phyloP scores from a whole-genome alignment of 2,888 invertebrate species.

The Drosophila rellima region DNA sequence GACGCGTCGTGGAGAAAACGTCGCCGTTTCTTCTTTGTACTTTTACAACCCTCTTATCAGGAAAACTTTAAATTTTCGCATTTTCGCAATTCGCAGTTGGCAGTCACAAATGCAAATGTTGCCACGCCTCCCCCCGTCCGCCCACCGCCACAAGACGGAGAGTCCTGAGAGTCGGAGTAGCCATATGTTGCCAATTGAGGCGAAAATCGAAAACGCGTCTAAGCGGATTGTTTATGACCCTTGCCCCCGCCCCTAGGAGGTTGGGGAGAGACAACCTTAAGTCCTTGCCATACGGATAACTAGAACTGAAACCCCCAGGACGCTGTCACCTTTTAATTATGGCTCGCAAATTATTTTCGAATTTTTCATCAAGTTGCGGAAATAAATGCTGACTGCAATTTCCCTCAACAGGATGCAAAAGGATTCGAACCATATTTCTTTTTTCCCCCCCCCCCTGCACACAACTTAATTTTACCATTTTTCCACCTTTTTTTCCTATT shows the following conservation, averaged over 20 bases:
- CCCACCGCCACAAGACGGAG: constrained; percentile 25
- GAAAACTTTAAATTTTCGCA: constrained; percentile 80
- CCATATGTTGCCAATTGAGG: constrained; percentile 81
- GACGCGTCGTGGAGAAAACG: constrained; percentile 55
- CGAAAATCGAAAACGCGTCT: constrained; percentile 80
- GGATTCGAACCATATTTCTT: constrained; percentile 75
- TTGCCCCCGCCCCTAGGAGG: neutral
- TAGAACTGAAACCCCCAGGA: neutral
- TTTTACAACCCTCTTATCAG: constrained; percentile 78
- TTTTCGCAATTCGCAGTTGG: constrained; percentile 68
- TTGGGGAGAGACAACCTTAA: constrained; percentile 20
- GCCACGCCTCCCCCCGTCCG: constrained; percentile 36
- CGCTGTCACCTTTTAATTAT: constrained; percentile 74
- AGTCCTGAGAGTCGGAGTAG: constrained; percentile 18
- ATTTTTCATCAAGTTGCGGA: constrained; percentile 78
- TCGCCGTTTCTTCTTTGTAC: constrained; percentile 72
- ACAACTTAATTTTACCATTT: constrained; percentile 25
- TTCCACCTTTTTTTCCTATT: constrained; percentile 28
- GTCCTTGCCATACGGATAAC: constrained; percentile 3
- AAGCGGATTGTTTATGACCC: constrained; percentile 75
- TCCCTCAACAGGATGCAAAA: constrained; percentile 75
- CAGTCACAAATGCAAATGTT: constrained; percentile 78
- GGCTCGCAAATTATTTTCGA: constrained; percentile 80
- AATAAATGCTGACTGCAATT: constrained; percentile 79
- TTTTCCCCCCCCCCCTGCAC: neutral